Evolutionary conservation across 2,888 invertebrate genomes (phyloP), one percentile per base, ranked within the genome.

Genomic region (Sphaeridia pumilis): DNA sequence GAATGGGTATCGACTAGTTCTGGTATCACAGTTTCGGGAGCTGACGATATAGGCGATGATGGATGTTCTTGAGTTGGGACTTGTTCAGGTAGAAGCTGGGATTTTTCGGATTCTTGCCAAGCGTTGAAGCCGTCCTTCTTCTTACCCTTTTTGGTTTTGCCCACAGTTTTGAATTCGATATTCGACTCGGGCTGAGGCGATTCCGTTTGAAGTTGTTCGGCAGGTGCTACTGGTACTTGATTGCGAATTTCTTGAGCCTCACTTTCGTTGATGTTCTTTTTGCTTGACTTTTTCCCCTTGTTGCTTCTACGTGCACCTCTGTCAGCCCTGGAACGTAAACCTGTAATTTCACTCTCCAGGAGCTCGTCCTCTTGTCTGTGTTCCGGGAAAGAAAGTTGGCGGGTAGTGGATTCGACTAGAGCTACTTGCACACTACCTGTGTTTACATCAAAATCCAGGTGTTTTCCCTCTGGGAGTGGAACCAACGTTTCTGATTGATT

Each of bases 261-360:
- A n/a, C n/a, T n/a, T n/a, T n/a, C n/a, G n/a, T n/a, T n/a, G n/a
- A n/a, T n/a, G n/a, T n/a, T n/a, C n/a, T n/a, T n/a, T n/a, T n/a
- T n/a, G n/a, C n/a, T n/a, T n/a, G n/a, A n/a, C n/a, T n/a, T n/a
- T n/a, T 38, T 38, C 17, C 38, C 20, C 38, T 17, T 20, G 12
- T 17, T 38, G 7, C 38, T 20, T 38, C 20, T 38, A 38, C 38
- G 38, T 17, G 38, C 38, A 12, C 17, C 17, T 38, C 38, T 38
- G 10, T 38, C 10, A 5, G 7, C 20, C 20, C 38, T 7, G 5
- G 38, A 38, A 17, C 38, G 12, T 20, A 38, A 20, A 7, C 38
- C 38, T 5, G 38, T 38, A 20, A 38, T 38, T 38, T 38, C 38
- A 38, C 38, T 38, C 38, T 38, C 38, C 17, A 38, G 38, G 12